phyloP scores from a whole-genome alignment of 2,888 invertebrate species.

The Amblyjoppa fuscipennis region DNA sequence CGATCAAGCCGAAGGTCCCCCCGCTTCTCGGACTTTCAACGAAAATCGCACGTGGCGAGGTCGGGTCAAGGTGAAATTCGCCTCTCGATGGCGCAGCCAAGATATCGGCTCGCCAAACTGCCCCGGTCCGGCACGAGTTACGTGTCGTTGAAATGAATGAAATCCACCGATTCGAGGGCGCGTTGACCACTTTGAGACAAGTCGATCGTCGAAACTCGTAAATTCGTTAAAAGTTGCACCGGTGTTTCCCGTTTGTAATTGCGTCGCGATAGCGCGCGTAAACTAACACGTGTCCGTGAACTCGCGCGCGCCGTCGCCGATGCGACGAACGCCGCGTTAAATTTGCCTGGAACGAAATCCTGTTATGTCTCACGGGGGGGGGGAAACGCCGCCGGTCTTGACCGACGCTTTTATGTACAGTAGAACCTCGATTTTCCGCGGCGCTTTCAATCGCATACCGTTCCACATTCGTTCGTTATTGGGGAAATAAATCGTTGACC shows the following conservation, averaged over 20 bases:
- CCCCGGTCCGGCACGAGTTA: not conserved
- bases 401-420: conserved; percentile 8
- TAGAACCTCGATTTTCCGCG: too few relatives aligned
- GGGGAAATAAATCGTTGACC: too few relatives aligned
- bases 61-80: conserved; percentile 47
- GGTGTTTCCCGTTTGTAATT: conserved; percentile 63
- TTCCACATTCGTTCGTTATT: too few relatives aligned
- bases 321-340: conserved; percentile 4
- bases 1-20: conserved; percentile 40
- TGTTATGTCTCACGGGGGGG: conserved; percentile 42
- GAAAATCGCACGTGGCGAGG: conserved; percentile 25
- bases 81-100: not conserved
- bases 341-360: conserved; percentile 57
- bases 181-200: conserved; percentile 27
- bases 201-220: conserved; percentile 32
- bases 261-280: conserved; percentile 15
- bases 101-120: not conserved
- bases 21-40: conserved; percentile 36
- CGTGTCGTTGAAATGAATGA: not conserved
- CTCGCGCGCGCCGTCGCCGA: conserved; percentile 9
- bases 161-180: conserved; percentile 17
- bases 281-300: conserved; percentile 21
- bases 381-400: conserved; percentile 36
- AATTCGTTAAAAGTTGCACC: conserved; percentile 36
- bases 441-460: too few relatives aligned